Base-by-base conservation (phyloP, 2,888 invertebrate species). In the Caradrina clavipalpis region DNA sequence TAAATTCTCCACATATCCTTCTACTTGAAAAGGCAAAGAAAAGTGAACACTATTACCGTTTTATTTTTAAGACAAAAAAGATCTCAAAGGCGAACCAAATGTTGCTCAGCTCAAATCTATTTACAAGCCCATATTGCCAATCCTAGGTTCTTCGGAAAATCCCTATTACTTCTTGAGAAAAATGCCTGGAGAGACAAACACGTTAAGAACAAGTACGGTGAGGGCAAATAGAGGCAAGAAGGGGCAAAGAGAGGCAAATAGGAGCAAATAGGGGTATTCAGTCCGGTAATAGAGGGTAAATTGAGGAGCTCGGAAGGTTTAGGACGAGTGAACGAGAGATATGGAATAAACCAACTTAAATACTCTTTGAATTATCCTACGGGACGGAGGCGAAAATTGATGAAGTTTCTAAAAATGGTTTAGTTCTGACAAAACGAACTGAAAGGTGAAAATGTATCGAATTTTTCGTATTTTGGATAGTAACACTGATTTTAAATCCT, bases 141-240 rank as follows among this genome's bases (percentile, higher is more conserved):
- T 67, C 26, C 64, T 66, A 73, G 69, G 69, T 63, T 70, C 65
- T 53, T 58, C 63, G 62, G 50, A 22, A 76, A 82, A 62, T 66
- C 68, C 67, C 59, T 77, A 77, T 82, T 81, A 74, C 78, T 69
- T 69, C 70, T 73, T 59, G 63, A 72, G 69, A 51, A 63, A 67
- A 81, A 81, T 67, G 68, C 64, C 60, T 62, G 22, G 15, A 71
- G 73, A 73, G 22, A 74, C 65, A 69, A 79, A 69, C 79, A 60
- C 62, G 64, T 62, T 75, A 65, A 50, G 65, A 64, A 59, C 70
- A 73, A 79, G 68, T 71, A 67, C 64, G 66, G 70, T 57, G 59
- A 35, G 64, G 49, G 56, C 49, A 78, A 78, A 81, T 56, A 78
- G 72, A 55, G 57, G 75, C 55, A 65, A 51, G 35, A n/a, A 56